A percentile compares a stretch with the other conserved stretches of the same genome.
phyloP scores from a whole-genome alignment of 2,888 invertebrate genomes.

The Phyllotreta cruciferae region DNA sequence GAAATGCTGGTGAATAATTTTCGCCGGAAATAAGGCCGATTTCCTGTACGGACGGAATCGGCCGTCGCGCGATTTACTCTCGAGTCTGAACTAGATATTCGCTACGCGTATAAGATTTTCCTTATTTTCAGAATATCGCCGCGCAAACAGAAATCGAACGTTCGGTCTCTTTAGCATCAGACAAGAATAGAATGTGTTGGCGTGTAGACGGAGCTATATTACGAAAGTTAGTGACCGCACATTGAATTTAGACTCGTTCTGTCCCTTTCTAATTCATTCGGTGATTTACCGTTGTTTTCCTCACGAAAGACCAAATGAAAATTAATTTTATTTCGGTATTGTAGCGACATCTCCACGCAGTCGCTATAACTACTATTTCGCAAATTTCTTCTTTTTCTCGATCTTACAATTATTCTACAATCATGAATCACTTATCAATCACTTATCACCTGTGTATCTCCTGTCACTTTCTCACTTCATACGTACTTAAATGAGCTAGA shows the following conservation, averaged over 20 bases:
- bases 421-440: too few relatives aligned
- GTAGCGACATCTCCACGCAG: conserved; percentile 12
- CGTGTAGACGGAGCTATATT: conserved; percentile 37
- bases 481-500: too few relatives aligned
- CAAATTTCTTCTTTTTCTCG: too few relatives aligned
- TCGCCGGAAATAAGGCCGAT: conserved; percentile 27
- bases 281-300: conserved; percentile 21
- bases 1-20: conserved; percentile 26
- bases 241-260: conserved; percentile 40
- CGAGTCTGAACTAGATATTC: conserved; percentile 50
- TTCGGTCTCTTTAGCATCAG: conserved; percentile 19
- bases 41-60: conserved; percentile 36
- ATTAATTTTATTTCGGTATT: neutral
- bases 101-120: conserved; percentile 42
- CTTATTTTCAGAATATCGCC: conserved; percentile 38
- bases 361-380: neutral
- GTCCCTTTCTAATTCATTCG: conserved; percentile 44
- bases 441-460: too few relatives aligned
- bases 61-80: conserved; percentile 44
- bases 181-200: conserved; percentile 34
- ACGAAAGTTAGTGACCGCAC: conserved; percentile 40
- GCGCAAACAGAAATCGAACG: conserved; percentile 36
- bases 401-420: too few relatives aligned
- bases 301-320: conserved; percentile 31
- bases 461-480: too few relatives aligned